Conservation (phyloP, 37 sponge, comb jelly and placozoan species). For the Crambe crambe region DNA sequence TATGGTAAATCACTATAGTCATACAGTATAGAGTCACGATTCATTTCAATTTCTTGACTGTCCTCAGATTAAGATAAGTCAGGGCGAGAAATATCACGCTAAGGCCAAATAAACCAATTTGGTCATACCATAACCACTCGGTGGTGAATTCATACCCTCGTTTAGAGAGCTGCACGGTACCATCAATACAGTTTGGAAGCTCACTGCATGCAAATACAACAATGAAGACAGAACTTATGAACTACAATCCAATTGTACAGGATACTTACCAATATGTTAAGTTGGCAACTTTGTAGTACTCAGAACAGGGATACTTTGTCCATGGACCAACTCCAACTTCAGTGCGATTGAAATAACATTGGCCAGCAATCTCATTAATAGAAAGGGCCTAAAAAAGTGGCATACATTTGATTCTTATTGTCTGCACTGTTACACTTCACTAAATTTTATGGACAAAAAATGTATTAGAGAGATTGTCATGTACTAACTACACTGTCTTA, state of each 20-base stretch:
- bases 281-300: not conserved
- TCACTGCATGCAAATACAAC: not conserved
- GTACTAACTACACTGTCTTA: not conserved
- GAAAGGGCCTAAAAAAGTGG: slow-evolving; percentile 27
- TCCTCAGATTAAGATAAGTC: not conserved
- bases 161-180: not conserved
- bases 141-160: not conserved
- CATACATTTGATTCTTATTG: not conserved
- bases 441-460: too few species aligned
- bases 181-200: not conserved
- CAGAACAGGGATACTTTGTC: not conserved
- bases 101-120: slow-evolving; percentile 7
- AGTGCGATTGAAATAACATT: not conserved
- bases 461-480: not conserved
- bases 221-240: not conserved
- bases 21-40: not conserved
- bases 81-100: not conserved
- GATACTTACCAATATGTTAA: not conserved
- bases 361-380: slow-evolving; percentile 49
- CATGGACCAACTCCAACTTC: not conserved
- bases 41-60: slow-evolving; percentile 5
- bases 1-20: not conserved
- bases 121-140: slow-evolving; percentile 32
- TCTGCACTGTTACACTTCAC: not conserved
- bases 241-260: not conserved